Conservation (phyloP, 1,140 invertebrate genomes). For the Andricus grossulariae region DNA sequence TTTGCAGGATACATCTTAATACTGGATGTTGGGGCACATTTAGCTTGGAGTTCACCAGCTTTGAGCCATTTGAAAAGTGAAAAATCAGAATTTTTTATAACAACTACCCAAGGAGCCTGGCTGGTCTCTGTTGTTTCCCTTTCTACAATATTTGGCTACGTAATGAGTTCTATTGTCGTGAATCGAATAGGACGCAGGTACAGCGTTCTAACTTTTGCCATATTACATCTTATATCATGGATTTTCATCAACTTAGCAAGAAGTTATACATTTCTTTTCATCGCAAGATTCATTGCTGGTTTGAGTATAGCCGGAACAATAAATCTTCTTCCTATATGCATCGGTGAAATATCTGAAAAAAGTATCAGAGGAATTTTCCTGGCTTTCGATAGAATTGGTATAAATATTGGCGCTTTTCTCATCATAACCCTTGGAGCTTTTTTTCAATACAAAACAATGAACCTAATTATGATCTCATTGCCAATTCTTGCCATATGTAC, state of each 20-base stretch:
- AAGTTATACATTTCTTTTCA: slow-evolving; percentile 57
- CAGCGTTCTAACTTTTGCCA: slow-evolving; percentile 58
- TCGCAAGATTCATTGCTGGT: slow-evolving; percentile 68
- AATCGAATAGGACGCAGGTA: slow-evolving; percentile 65
- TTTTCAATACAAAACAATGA: too few relatives aligned
- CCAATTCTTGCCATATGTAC: too few relatives aligned
- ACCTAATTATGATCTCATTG: too few relatives aligned
- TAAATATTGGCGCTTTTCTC: too few relatives aligned
- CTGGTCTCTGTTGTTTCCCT: slow-evolving; percentile 65
- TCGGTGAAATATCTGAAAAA: slow-evolving; percentile 77
- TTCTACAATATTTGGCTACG: slow-evolving; percentile 57
- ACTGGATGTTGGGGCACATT: slow-evolving; percentile 62
- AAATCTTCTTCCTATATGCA: slow-evolving; percentile 75
- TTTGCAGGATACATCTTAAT: slow-evolving; percentile 60
- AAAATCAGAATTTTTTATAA: slow-evolving; percentile 53
- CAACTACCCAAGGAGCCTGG: slow-evolving; percentile 61
- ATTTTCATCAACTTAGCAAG: slow-evolving; percentile 59
- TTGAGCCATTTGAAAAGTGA: slow-evolving; percentile 58
- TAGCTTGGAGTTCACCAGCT: slow-evolving; percentile 69
- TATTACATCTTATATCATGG: slow-evolving; percentile 63
- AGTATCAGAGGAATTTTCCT: slow-evolving; percentile 75
- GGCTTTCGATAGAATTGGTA: slow-evolving; percentile 73
- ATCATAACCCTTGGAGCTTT: too few relatives aligned
- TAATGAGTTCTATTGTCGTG: slow-evolving; percentile 58
- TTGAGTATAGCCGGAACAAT: slow-evolving; percentile 75